These are phyloP conservation scores for Danionella cerebrum DNA, from an alignment of 2,113 vertebrate species.

Conservation along the genomic window DNA sequence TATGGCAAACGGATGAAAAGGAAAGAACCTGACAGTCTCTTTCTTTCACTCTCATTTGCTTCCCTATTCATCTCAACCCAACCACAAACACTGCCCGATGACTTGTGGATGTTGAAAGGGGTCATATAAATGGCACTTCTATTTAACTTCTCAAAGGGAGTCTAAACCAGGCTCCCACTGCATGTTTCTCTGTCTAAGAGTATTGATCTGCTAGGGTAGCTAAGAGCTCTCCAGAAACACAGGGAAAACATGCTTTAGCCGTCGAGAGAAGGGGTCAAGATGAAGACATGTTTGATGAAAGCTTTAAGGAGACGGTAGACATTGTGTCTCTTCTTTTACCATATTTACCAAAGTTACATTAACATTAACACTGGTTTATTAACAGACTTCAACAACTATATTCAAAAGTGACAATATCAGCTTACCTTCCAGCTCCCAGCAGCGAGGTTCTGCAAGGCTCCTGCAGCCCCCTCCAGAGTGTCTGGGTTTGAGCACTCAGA, in stretches of 20 bases:
- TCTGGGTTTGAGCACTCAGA: constrained; percentile 99
- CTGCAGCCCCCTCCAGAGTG: constrained; percentile 95
- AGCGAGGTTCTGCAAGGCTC: constrained; percentile 95
- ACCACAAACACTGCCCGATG: background rate
- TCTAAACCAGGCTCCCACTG: constrained; percentile 26
- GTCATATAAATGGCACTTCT: background rate
- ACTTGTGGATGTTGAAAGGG: background rate
- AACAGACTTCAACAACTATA: too few relatives aligned
- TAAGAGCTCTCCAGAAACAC: constrained; percentile 19
- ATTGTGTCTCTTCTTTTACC: too few relatives aligned
- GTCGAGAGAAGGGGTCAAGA: too few relatives aligned
- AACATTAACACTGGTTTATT: too few relatives aligned
- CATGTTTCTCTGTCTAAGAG: constrained; percentile 30
- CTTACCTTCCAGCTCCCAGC: constrained; percentile 98
- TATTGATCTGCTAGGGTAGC: constrained; percentile 49
- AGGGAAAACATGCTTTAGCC: constrained; percentile 25
- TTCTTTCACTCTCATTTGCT: background rate
- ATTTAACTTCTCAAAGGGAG: background rate
- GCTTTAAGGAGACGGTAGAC: too few relatives aligned
- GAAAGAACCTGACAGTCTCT: background rate
- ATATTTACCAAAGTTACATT: too few relatives aligned
- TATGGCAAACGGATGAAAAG: background rate
- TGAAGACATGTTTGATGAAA: too few relatives aligned
- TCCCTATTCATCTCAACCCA: background rate
- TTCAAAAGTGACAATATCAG: too few relatives aligned